Base-by-base conservation (phyloP, 2,113 vertebrate genomes). In the Chionis minor region DNA sequence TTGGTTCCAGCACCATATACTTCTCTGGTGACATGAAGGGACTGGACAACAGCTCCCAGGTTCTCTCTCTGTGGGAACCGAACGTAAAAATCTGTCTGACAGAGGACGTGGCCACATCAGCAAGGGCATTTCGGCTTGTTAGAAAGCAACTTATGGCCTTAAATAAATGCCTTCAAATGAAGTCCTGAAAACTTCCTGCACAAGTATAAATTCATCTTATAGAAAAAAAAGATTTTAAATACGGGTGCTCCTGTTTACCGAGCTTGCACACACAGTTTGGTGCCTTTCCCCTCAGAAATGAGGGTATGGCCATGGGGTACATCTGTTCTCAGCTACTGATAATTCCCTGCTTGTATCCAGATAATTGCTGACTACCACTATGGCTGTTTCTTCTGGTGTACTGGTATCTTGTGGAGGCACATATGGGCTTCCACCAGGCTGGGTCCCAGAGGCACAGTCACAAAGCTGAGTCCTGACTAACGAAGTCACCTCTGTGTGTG, bases 401-500 rank as follows among this genome's bases (percentile, higher is more conserved):
- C 40, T 10, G 10, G 33, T 80, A 17, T 55, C 14, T 47, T 35
- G 15, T 45, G 33, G 49, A 49, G 58, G 30, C 40, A 45, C 6
- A 4, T 2, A 17, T 2, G 8, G 44, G 35, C 33, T 89, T 87
- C 63, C 52, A 0, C 54, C 66, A 65, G 80, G 10, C 38, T 62
- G 42, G 30, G 22, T 69, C 33, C 8, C 72, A 47, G 33, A 24
- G 30, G 8, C 40, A 47, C 21, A 22, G 30, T 47, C 67, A 54
- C 51, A 19, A 30, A 78, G n/a, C 8, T 35, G 45, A 81, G 19
- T 61, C 33, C 80, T 49, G 80, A 33, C 49, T 80, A 17, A 16
- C 0, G 0, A 67, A 52, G 26, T 51, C n/a, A 42, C 47, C 12
- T 24, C 7, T 38, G 32, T 10, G 32, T 6, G 38, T 38, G 38